Percentiles rank a stretch among this genome's conserved stretches.
phyloP scores from a whole-genome alignment of 2,888 invertebrate species.

The Stenotaenia linearis region DNA sequence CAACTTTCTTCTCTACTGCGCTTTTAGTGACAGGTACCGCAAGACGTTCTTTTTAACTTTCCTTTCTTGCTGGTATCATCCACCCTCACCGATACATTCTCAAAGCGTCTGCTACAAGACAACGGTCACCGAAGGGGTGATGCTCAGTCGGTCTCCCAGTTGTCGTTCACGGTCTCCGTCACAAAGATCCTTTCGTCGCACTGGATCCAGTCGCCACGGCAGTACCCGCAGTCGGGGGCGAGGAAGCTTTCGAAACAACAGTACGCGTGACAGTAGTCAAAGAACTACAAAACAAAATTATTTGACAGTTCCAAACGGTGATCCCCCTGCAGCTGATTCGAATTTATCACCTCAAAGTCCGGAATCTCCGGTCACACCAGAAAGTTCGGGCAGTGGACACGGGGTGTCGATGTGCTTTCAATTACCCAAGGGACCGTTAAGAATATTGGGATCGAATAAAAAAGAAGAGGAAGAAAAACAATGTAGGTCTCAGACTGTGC shows the following conservation, averaged over 20 bases:
- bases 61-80: slow-evolving; percentile 40
- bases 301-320: slow-evolving; percentile 31
- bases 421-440: slow-evolving; percentile 30
- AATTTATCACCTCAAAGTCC: background rate
- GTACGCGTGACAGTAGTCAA: background rate
- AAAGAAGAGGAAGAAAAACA: background rate
- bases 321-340: background rate
- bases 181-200: slow-evolving; percentile 17
- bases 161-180: slow-evolving; percentile 29
- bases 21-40: slow-evolving; percentile 67
- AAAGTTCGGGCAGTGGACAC: background rate
- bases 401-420: slow-evolving; percentile 28
- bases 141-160: slow-evolving; percentile 32
- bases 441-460: background rate
- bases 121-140: slow-evolving; percentile 24
- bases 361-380: background rate
- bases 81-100: slow-evolving; percentile 35
- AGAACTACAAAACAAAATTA: slow-evolving; percentile 26
- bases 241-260: slow-evolving; percentile 19
- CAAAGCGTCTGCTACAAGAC: slow-evolving; percentile 34
- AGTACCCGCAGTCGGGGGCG: slow-evolving; percentile 28
- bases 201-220: slow-evolving; percentile 6
- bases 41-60: slow-evolving; percentile 52
- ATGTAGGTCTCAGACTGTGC: slow-evolving; percentile 8
- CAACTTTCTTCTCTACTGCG: slow-evolving; percentile 72